These are phyloP conservation scores for Yponomeuta evonymella DNA, from an alignment of 2,888 invertebrate genomes.

Conservation along the genomic window DNA sequence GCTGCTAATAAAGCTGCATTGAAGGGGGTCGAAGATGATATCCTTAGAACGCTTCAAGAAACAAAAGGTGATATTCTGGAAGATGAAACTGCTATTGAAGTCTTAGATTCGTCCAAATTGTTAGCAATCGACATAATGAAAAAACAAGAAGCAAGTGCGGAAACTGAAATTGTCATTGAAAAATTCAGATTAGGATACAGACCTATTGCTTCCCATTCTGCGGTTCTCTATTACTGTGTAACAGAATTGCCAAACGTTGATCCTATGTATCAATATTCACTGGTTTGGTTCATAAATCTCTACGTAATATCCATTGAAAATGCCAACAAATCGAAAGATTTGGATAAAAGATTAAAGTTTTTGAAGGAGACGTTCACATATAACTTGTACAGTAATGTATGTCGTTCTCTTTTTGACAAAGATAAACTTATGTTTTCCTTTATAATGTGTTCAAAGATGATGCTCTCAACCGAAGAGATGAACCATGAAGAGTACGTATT, in stretches of 20 bases:
- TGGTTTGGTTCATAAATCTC: conserved; percentile 90
- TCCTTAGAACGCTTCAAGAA: conserved; percentile 87
- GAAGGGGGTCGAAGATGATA: conserved; percentile 91
- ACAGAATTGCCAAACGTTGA: conserved; percentile 89
- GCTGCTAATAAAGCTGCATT: conserved; percentile 88
- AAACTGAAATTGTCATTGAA: conserved; percentile 87
- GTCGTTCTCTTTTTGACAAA: conserved; percentile 89
- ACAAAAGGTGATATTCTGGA: conserved; percentile 92
- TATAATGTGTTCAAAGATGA: conserved; percentile 83
- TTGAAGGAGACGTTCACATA: conserved; percentile 86
- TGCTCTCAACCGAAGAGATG: conserved; percentile 76
- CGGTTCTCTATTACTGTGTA: conserved; percentile 88
- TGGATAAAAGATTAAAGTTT: conserved; percentile 81
- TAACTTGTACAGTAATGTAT: conserved; percentile 87
- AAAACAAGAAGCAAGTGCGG: conserved; percentile 86
- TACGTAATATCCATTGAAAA: conserved; percentile 86
- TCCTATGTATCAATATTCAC: conserved; percentile 93
- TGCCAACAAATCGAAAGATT: conserved; percentile 81
- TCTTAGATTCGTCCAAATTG: conserved; percentile 89
- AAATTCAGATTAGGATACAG: conserved; percentile 83
- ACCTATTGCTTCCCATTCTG: conserved; percentile 87
- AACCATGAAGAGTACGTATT: conserved; percentile 80
- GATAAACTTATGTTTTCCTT: conserved; percentile 90
- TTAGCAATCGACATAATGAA: conserved; percentile 88
- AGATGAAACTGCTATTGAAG: conserved; percentile 91